Base-by-base conservation (phyloP, 2,888 invertebrate genomes). In the Drosophila paucipuncta region DNA sequence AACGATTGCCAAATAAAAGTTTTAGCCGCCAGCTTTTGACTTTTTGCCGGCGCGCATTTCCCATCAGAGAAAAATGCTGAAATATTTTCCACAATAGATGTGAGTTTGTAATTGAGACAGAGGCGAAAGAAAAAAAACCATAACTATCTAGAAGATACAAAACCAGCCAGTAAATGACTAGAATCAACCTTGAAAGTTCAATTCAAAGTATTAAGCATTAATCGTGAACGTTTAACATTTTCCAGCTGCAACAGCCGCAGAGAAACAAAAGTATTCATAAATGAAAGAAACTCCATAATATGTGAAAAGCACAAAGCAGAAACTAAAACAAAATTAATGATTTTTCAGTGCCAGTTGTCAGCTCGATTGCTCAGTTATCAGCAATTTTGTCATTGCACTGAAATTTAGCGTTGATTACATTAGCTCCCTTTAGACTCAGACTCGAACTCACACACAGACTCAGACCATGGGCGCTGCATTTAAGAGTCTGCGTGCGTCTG, bases 341-440 rank as follows among this genome's bases (percentile, higher is more conserved):
- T 88, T 90, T 47, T 68, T 50, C 57, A 65, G 57, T 43, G n/a
- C 35, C 35, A 52, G 59, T 73, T 58, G 60, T 50, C 47, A 65
- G 62, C 59, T 33, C 41, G 31, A 50, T 57, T 76, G 80, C 52
- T 73, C 71, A 85, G 85, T 90, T 89, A 88, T 82, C 82, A 82
- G 80, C 76, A 89, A 89, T 87, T 87, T 88, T 87, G 89, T 90
- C 89, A 88, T 87, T 90, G 89, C 86, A 70, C 78, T 67, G 63
- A 83, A 65, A 64, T 87, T 87, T 80, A 88, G 80, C 85, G 78
- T 82, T 85, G 81, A 88, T 89, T 89, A 83, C 73, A 71, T 66
- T 70, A 66, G 65, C 73, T 68, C 50, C 67, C 57, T 33, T 47
- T 2, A 13, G 39, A 49, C 35, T 10, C 52, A 35, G 35, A 43